Evolutionary conservation across 2,888 invertebrate species (phyloP).

Genomic region (Drosophila limbata): DNA sequence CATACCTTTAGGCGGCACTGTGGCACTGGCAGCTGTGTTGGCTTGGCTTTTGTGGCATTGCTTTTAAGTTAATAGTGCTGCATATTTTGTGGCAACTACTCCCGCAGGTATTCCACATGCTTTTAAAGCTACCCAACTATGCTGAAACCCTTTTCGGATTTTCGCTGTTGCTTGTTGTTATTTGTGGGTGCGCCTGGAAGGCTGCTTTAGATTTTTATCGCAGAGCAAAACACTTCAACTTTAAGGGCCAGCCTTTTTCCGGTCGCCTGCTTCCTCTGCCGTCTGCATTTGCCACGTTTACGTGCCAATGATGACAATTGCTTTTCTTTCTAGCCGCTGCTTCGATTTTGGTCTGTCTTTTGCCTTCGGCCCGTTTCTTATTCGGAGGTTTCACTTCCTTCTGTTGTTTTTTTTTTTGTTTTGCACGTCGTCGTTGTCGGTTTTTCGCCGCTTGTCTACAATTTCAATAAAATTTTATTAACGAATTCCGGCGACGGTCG

Average conservation of each 20-base stretch:
- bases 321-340: constrained; percentile 72
- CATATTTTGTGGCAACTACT: constrained; percentile 62
- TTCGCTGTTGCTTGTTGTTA: constrained; percentile 30
- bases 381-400: constrained; percentile 28
- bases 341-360: constrained; percentile 65
- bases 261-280: constrained; percentile 39
- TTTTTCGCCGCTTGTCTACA: constrained; percentile 84
- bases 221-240: constrained; percentile 72
- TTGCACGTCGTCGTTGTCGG: constrained; percentile 78
- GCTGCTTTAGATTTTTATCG: constrained; percentile 79
- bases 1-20: constrained; percentile 72
- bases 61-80: constrained; percentile 75
- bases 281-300: constrained; percentile 57
- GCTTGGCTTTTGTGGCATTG: constrained; percentile 71
- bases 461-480: constrained; percentile 85
- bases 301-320: constrained; percentile 83
- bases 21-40: constrained; percentile 47
- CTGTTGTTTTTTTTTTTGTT: constrained; percentile 56
- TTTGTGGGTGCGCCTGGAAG: constrained; percentile 25
- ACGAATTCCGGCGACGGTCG: constrained; percentile 83
- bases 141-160: constrained; percentile 27
- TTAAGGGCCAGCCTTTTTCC: constrained; percentile 73
- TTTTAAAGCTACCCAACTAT: constrained; percentile 50
- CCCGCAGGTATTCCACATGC: constrained; percentile 61
- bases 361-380: constrained; percentile 47